Evolutionary conservation across 30 jellyfish, hydroid and myxozoan species (phyloP).

Genomic region (Aurelia sp.): DNA sequence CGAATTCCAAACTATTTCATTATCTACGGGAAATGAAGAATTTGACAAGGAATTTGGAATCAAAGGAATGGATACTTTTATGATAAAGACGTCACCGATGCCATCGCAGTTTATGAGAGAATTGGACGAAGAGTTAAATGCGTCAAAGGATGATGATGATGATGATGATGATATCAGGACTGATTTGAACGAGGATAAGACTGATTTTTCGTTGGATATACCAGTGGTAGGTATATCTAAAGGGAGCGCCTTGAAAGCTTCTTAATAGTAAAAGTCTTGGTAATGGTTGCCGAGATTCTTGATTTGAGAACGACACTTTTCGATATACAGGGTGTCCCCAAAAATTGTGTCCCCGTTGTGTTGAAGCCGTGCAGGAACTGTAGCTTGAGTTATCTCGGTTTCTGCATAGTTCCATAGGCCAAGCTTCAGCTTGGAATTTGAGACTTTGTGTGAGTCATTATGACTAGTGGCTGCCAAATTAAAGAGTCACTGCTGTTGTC

Average conservation of each 20-base stretch:
- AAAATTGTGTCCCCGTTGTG: no score
- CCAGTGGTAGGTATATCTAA: slow-evolving; percentile 8
- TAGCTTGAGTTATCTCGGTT: no score
- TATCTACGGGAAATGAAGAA: slow-evolving; percentile 56
- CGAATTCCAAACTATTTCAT: slow-evolving; percentile 29
- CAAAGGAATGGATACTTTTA: slow-evolving; percentile 43
- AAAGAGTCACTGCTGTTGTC: no score
- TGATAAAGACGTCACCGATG: slow-evolving; percentile 60
- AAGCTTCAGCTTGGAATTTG: no score
- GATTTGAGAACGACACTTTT: no score
- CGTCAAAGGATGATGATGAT: slow-evolving; percentile 26
- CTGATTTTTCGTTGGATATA: neutral
- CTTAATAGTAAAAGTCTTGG: no score
- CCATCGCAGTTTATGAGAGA: slow-evolving; percentile 50
- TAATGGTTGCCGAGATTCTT: no score
- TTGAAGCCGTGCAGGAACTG: no score
- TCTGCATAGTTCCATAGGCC: no score
- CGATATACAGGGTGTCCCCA: no score
- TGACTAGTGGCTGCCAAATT: no score
- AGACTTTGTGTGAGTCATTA: no score
- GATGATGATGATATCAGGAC: slow-evolving; percentile 20
- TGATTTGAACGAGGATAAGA: slow-evolving; percentile 1
- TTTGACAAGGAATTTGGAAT: slow-evolving; percentile 58
- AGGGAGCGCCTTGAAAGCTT: neutral
- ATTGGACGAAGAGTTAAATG: slow-evolving; percentile 43